These are phyloP conservation scores for Hypotaenidia okinawae DNA, from an alignment of 2,797 vertebrate genomes.

Conservation along the genomic window DNA sequence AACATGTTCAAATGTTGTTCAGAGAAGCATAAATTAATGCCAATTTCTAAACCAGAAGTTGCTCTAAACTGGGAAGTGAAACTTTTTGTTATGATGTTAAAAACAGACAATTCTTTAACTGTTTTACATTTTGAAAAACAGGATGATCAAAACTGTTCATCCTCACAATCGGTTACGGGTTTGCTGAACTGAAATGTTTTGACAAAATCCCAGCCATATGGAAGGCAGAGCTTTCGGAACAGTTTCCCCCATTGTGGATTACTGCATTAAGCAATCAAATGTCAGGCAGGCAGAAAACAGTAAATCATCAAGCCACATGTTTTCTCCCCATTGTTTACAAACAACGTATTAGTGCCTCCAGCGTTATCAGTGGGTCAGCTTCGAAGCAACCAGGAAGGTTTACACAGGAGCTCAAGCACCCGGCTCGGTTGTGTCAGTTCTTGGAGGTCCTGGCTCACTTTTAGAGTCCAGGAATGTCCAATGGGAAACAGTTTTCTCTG, in stretches of 20 bases:
- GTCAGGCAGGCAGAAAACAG: slow-evolving; percentile 35
- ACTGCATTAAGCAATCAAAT: slow-evolving; percentile 4
- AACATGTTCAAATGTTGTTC: slow-evolving; percentile 3
- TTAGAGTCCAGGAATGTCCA: background rate
- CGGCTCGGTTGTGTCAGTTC: rapidly evolving
- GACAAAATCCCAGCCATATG: slow-evolving; percentile 49
- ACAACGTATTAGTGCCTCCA: background rate
- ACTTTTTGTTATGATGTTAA: slow-evolving; percentile 63
- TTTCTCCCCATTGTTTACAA: slow-evolving; percentile 25
- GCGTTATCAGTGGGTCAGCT: background rate
- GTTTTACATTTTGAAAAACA: slow-evolving; percentile 47
- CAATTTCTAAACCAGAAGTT: slow-evolving; percentile 51
- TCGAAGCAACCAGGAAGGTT: background rate
- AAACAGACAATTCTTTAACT: slow-evolving; percentile 51
- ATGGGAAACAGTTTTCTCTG: background rate
- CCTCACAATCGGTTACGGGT: background rate
- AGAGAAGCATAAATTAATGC: slow-evolving; percentile 46
- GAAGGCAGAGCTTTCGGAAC: background rate
- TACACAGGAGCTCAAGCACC: background rate
- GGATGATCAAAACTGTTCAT: slow-evolving; percentile 56
- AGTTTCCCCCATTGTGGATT: slow-evolving; percentile 23
- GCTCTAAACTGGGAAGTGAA: slow-evolving; percentile 55
- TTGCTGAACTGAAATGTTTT: slow-evolving; percentile 58
- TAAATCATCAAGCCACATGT: background rate
- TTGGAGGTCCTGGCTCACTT: background rate